These are phyloP conservation scores for Lepisosteus osseus DNA, from an alignment of 2,113 vertebrate genomes.

Conservation along the genomic window DNA sequence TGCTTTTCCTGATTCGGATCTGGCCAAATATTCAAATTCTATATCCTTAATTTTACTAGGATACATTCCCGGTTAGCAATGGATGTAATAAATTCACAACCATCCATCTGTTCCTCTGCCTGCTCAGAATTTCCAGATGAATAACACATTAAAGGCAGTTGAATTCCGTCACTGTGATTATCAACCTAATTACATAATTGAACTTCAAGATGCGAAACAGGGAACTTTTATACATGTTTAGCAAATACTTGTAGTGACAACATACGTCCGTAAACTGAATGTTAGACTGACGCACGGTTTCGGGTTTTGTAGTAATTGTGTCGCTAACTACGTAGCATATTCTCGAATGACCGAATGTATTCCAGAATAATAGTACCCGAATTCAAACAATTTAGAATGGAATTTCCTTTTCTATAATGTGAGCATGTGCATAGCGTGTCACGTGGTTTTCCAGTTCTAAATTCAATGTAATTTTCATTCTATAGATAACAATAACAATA, in stretches of 20 bases:
- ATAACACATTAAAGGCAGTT: constrained; percentile 62
- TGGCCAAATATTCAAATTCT: too few species aligned
- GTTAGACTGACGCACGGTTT: constrained; percentile 43
- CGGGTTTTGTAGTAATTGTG: constrained; percentile 64
- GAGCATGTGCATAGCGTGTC: too few species aligned
- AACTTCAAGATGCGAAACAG: constrained; percentile 43
- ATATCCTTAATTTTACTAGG: too few species aligned
- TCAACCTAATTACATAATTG: constrained; percentile 56
- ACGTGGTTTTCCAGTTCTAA: too few species aligned
- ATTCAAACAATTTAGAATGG: constrained; percentile 71
- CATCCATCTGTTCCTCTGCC: constrained; percentile 38
- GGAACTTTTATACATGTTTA: constrained; percentile 52
- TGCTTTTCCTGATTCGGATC: too few species aligned
- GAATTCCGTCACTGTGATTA: constrained; percentile 58
- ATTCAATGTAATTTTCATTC: too few species aligned
- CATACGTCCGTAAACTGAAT: constrained; percentile 28
- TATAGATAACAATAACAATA: constrained; percentile 53
- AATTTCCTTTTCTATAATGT: constrained; percentile 62
- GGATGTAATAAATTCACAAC: constrained; percentile 40
- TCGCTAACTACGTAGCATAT: constrained; percentile 19
- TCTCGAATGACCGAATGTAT: too few species aligned
- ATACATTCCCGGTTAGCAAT: constrained; percentile 22
- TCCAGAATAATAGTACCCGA: constrained; percentile 40
- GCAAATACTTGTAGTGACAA: constrained; percentile 50
- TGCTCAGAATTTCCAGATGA: constrained; percentile 50